Evolutionary conservation across 2,113 vertebrate genomes (phyloP).

Genomic region (Pyrgilauda ruficollis): DNA sequence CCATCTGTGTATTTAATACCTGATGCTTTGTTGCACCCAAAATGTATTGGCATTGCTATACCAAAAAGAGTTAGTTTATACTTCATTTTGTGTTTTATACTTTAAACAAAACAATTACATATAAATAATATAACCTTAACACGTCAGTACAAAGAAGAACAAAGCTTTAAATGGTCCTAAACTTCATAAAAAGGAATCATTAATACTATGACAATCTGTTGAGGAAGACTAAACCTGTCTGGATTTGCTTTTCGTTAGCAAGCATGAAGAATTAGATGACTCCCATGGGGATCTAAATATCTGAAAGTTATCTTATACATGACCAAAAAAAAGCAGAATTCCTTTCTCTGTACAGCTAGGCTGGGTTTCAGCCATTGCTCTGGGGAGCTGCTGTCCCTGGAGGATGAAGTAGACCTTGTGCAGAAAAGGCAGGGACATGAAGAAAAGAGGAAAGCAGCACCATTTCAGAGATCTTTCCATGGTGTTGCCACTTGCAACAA

Average conservation of each 20-base stretch:
- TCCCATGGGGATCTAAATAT: neutral
- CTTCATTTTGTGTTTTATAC: neutral
- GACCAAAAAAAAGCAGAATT: neutral
- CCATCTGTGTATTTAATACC: neutral
- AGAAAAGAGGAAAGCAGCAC: neutral
- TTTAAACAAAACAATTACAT: neutral
- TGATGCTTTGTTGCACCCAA: neutral
- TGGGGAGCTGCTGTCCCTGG: neutral
- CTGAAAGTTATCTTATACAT: neutral
- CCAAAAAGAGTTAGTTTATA: neutral
- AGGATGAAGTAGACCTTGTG: neutral
- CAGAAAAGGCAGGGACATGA: neutral
- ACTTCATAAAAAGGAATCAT: constrained; percentile 23
- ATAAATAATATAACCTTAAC: neutral
- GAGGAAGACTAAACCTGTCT: neutral
- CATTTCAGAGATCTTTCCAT: neutral
- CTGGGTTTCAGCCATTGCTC: neutral
- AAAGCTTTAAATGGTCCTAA: neutral
- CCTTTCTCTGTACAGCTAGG: neutral
- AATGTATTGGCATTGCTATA: neutral
- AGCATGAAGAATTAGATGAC: neutral
- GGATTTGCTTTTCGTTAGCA: neutral
- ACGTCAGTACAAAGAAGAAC: neutral
- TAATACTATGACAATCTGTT: neutral
- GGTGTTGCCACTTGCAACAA: neutral